phyloP scores from a whole-genome alignment of 1,140 invertebrate genomes.

The Trigoniulus corallinus region DNA sequence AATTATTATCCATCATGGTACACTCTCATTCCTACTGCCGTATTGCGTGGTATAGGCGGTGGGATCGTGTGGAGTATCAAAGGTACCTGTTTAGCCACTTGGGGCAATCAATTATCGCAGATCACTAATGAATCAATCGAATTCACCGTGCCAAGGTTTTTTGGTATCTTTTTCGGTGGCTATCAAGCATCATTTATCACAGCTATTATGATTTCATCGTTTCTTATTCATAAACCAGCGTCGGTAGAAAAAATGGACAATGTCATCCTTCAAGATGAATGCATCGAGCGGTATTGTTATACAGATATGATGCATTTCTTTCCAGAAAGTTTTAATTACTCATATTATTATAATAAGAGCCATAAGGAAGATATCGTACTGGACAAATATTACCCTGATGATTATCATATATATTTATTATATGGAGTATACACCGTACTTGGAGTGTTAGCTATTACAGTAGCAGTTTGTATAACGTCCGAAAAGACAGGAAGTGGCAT shows the following conservation, averaged over 20 bases:
- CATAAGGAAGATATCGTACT: neutral
- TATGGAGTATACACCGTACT: neutral
- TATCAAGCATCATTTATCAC: neutral
- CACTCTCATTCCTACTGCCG: neutral
- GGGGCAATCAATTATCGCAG: neutral
- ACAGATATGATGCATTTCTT: neutral
- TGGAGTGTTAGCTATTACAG: neutral
- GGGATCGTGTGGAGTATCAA: neutral
- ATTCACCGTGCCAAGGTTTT: neutral
- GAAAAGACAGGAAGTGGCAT: neutral
- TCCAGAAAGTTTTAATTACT: neutral
- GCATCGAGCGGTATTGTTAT: neutral
- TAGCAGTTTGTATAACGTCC: neutral
- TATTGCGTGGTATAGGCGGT: neutral
- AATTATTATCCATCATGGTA: neutral
- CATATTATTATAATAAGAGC: neutral
- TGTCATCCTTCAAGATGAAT: neutral
- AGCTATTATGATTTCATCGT: neutral
- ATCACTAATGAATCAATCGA: neutral
- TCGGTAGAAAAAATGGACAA: neutral
- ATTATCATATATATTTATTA: neutral
- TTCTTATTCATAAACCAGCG: neutral
- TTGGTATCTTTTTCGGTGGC: neutral
- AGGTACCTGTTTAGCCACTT: neutral
- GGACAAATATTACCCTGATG: neutral